phyloP scores from a whole-genome alignment of 1,140 invertebrate species.

The Sitodiplosis mosellana region DNA sequence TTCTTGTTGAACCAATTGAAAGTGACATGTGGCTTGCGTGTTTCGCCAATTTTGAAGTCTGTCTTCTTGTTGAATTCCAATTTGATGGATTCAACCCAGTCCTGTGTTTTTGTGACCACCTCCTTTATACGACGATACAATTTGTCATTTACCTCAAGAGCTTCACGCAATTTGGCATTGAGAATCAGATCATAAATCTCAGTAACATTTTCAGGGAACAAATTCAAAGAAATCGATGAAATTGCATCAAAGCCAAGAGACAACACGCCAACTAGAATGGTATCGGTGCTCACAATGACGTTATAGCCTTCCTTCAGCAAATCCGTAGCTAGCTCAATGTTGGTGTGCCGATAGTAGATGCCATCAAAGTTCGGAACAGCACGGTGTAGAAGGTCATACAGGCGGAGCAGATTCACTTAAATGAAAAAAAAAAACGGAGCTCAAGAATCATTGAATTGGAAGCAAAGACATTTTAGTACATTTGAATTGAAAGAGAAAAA shows the following conservation, averaged over 20 bases:
- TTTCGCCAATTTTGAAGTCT: too few relatives aligned
- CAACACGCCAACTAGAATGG: slow-evolving; percentile 30
- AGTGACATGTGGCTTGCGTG: too few relatives aligned
- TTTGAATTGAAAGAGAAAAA: slow-evolving; percentile 4
- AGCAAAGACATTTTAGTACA: not conserved
- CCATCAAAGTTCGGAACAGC: slow-evolving; percentile 53
- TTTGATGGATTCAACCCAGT: too few relatives aligned
- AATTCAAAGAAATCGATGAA: slow-evolving; percentile 43
- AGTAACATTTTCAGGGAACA: slow-evolving; percentile 28
- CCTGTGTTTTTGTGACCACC: not conserved
- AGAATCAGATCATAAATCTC: slow-evolving; percentile 24
- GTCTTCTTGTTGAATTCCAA: too few relatives aligned
- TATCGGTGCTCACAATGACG: slow-evolving; percentile 43
- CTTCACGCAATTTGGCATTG: slow-evolving; percentile 18
- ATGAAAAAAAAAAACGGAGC: slow-evolving; percentile 3
- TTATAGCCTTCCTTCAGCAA: slow-evolving; percentile 31
- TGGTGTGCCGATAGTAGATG: slow-evolving; percentile 49
- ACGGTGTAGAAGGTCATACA: slow-evolving; percentile 36
- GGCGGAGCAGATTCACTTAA: slow-evolving; percentile 53
- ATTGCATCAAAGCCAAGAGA: slow-evolving; percentile 44
- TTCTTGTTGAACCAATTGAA: too few relatives aligned
- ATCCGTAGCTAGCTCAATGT: slow-evolving; percentile 40
- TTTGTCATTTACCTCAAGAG: slow-evolving; percentile 22
- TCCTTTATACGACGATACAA: not conserved
- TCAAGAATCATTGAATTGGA: not conserved